Evolutionary conservation across 2,888 invertebrate genomes (phyloP).

Genomic region (Zhuqinia jingwanae): DNA sequence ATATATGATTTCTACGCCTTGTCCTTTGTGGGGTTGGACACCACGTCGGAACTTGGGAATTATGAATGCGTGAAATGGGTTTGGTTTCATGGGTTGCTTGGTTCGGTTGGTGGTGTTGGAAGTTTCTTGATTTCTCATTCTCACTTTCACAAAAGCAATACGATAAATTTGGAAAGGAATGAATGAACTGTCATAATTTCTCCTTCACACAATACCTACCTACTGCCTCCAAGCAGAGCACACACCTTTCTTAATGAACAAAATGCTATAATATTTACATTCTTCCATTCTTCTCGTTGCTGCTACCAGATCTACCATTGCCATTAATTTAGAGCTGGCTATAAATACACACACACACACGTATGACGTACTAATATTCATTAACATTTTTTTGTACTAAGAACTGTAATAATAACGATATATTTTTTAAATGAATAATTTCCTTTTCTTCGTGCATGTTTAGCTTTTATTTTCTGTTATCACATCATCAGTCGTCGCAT

Average conservation of each 20-base stretch:
- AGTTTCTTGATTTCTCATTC: not conserved
- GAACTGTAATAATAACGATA: too few relatives aligned
- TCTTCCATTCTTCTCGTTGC: not conserved
- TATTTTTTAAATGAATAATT: too few relatives aligned
- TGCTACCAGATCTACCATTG: not conserved
- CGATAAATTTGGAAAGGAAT: slow-evolving; percentile 27
- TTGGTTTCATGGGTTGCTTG: not conserved
- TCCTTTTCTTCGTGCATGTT: too few relatives aligned
- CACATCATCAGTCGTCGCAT: too few relatives aligned
- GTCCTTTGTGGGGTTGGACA: not conserved
- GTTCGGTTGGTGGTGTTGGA: not conserved
- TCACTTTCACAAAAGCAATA: not conserved
- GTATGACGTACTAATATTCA: slow-evolving; percentile 5
- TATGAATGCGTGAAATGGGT: slow-evolving; percentile 35
- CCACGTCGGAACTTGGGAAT: not conserved
- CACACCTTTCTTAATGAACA: too few relatives aligned
- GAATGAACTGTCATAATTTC: slow-evolving; percentile 23
- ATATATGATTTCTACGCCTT: too few relatives aligned
- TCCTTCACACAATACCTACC: too few relatives aligned
- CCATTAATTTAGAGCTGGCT: not conserved
- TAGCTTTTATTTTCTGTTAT: too few relatives aligned
- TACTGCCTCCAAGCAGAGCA: too few relatives aligned
- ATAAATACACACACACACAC: not conserved
- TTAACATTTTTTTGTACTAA: slow-evolving; percentile 6
- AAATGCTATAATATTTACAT: too few relatives aligned